Percentiles rank a stretch among this genome's conserved stretches.
Conservation (phyloP, 2,888 invertebrate genomes). For the Morpho helenor region DNA sequence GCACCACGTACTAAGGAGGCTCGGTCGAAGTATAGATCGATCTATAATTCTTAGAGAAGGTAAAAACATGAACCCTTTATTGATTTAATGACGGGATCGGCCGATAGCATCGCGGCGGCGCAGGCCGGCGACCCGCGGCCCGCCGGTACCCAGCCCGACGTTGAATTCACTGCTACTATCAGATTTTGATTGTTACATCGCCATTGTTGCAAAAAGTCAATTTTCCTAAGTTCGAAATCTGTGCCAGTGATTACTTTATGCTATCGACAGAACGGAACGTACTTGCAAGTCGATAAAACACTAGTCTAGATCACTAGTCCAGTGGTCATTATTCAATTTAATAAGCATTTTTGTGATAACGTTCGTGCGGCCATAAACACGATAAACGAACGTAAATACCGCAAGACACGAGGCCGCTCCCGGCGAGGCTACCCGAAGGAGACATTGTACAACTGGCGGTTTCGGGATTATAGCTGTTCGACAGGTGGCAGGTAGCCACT, state of each 20-base stretch:
- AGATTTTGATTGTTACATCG: too few relatives aligned
- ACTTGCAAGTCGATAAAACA: background rate
- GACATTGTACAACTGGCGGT: too few relatives aligned
- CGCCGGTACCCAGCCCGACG: background rate
- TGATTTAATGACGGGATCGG: constrained; percentile 54
- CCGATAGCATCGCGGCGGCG: constrained; percentile 29
- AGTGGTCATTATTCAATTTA: constrained; percentile 17
- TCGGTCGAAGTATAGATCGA: constrained; percentile 10
- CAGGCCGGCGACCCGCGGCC: background rate
- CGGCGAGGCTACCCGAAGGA: too few relatives aligned
- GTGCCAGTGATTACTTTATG: background rate
- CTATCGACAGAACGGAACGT: too few relatives aligned
- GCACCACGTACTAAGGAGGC: constrained; percentile 18
- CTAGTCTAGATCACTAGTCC: too few relatives aligned
- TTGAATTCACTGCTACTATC: too few relatives aligned
- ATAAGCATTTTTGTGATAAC: constrained; percentile 20
- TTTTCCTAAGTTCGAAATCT: background rate
- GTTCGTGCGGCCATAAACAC: constrained; percentile 6
- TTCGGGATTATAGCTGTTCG: too few relatives aligned
- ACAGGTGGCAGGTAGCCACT: too few relatives aligned
- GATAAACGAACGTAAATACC: constrained; percentile 9
- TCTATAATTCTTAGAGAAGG: constrained; percentile 25
- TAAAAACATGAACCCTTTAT: constrained; percentile 43
- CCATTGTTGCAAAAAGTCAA: too few relatives aligned
- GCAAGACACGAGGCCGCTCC: too few relatives aligned